Base-by-base conservation (phyloP, 1,140 invertebrate genomes). In the Penaeus chinensis region DNA sequence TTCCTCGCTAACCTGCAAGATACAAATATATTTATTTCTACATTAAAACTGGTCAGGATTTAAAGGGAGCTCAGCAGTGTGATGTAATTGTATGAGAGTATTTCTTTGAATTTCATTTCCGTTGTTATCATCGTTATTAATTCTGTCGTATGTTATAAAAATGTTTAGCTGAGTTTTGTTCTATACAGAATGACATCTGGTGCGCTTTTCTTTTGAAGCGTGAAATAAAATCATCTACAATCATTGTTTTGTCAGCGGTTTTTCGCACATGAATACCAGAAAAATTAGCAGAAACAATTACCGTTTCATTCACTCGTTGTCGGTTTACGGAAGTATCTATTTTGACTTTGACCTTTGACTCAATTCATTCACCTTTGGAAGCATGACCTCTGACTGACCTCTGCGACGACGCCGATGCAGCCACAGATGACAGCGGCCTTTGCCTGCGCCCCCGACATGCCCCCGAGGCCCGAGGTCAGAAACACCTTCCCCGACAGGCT, bases 391-490 rank as follows among this genome's bases (percentile, higher is more conserved):
- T 63, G 63, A 80, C 89, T 85, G 90, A 95, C 95, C 92, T 95
- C 95, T 24, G 95, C 95, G 88, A 95, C 94, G 19, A 95, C 94
- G 47, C 94, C 95, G 74, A 95, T 92, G 91, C 95, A 95, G 16
- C 95, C 95, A 87, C 93, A 92, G 85, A 95, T 95, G 24, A 94
- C 94, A 5, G 94, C 94, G 10, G 95, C 95, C 92, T 95, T 95
- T 3, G 95, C 93, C 91, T 95, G 95, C 5, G 95, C 95, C 1
- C 95, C 95, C 91, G 94, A 95, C 95, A 95, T 95, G 63, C 95
- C 95, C 47, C 95, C 95, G 4, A 95, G 92, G 8, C 95, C 95
- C n/a, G 95, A 93, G 16, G 94, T 94, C 5, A 95, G 91, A 91
- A 94, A 95, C 19, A 95, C 93, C 92, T 93, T 94, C 24, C 95